Evolutionary conservation across 2,797 vertebrate genomes (phyloP), one percentile per base, ranked within the genome.

Genomic region (Danio albolineatus): DNA sequence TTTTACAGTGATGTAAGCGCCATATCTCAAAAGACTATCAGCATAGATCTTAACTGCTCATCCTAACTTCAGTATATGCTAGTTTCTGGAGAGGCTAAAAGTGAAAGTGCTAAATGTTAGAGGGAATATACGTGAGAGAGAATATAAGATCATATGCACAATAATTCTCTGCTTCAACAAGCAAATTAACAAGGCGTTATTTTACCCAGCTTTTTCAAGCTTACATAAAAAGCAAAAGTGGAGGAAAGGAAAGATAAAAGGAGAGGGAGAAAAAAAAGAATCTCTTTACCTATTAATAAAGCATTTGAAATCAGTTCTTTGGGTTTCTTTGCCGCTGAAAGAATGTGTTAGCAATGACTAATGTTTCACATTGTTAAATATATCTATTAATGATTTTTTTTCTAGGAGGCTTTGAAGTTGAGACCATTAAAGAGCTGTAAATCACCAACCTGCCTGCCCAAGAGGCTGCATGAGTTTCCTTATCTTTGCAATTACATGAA

Each of bases 401-500:
- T 81, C 64, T 28, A 43, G 36, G 65, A 83, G 83, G 85, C 87
- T 92, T 91, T 87, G 88, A 88, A 89, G 88, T 87, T 85, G 67
- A 81, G 89, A 86, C 86, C 90, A 91, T 91, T 92, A 92, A 91
- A 89, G 83, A 87, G 86, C 86, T 86, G 85, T 91, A 90, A 90
- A 92, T 92, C 90, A 86, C 83, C 78, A 88, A 88, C 88, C 89
- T 88, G 90, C 90, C 88, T 89, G 69, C 84, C 70, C 85, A 86
- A 88, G 90, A 85, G 88, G 83, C 89, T 90, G 88, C 88, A 85
- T 89, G 89, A 89, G 89, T 89, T 91, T 82, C 88, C 89, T 91
- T 91, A 92, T 94, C 91, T 92, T 79, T 88, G 89, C 91, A 92
- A 93, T 92, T 93, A 92, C 87, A 90, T 85, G 81, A 81, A 84